phyloP scores from a whole-genome alignment of 1,140 invertebrate species.

The Hestina assimilis region DNA sequence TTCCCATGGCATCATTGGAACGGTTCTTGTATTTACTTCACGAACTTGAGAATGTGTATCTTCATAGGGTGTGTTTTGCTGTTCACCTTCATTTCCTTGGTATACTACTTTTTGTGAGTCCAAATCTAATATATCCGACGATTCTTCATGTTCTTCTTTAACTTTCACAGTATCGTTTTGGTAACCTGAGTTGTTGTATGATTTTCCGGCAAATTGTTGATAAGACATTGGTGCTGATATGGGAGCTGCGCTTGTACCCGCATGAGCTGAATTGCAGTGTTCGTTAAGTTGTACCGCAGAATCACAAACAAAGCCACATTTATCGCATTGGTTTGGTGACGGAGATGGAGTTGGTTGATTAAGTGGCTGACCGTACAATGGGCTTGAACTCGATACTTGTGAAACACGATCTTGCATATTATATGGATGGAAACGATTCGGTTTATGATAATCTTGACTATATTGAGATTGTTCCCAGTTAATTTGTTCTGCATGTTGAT shows the following conservation, averaged over 20 bases:
- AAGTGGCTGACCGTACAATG: slow-evolving; percentile 79
- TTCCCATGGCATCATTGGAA: slow-evolving; percentile 81
- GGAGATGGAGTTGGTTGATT: slow-evolving; percentile 81
- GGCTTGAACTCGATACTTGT: slow-evolving; percentile 82
- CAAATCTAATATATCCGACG: slow-evolving; percentile 90
- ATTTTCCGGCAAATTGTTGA: slow-evolving; percentile 74
- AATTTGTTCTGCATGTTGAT: slow-evolving; percentile 65
- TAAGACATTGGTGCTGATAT: slow-evolving; percentile 66
- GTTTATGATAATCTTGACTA: slow-evolving; percentile 76
- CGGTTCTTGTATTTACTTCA: slow-evolving; percentile 79
- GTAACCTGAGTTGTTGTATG: slow-evolving; percentile 60
- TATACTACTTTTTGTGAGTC: slow-evolving; percentile 93
- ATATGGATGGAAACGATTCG: slow-evolving; percentile 77
- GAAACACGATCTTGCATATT: slow-evolving; percentile 74
- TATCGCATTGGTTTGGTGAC: slow-evolving; percentile 87
- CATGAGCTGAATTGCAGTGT: slow-evolving; percentile 84
- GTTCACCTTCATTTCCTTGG: slow-evolving; percentile 77
- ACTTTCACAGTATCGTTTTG: slow-evolving; percentile 70
- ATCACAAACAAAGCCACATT: slow-evolving; percentile 87
- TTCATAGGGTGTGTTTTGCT: slow-evolving; percentile 70
- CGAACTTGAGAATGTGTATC: slow-evolving; percentile 74
- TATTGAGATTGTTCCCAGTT: slow-evolving; percentile 76
- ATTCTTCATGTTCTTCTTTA: slow-evolving; percentile 83
- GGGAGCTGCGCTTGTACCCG: slow-evolving; percentile 63
- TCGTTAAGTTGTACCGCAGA: slow-evolving; percentile 84